Conservation (phyloP, 2,113 vertebrate genomes). For the Chaetodon auriga region DNA sequence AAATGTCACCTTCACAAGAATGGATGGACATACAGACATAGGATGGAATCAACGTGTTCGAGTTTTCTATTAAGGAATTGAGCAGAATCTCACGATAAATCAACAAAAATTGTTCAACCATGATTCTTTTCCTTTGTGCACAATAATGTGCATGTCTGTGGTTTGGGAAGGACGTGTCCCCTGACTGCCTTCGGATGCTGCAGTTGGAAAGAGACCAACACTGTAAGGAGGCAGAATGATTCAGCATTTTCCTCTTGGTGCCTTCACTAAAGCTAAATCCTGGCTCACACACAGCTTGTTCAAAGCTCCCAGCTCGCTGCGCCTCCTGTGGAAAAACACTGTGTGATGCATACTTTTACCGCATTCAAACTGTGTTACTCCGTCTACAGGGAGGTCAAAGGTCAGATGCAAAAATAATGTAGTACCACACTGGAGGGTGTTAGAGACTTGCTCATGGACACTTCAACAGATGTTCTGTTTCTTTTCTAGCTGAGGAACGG, state of each 20-base stretch:
- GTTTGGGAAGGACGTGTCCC: conserved; percentile 50
- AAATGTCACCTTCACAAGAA: no score
- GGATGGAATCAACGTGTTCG: neutral
- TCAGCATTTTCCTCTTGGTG: conserved; percentile 67
- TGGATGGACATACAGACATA: no score
- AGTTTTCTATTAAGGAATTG: neutral
- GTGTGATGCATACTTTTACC: conserved; percentile 44
- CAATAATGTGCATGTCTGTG: neutral
- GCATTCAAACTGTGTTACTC: conserved; percentile 17
- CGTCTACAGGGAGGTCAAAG: conserved; percentile 19
- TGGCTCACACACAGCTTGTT: conserved; percentile 31
- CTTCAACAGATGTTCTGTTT: neutral
- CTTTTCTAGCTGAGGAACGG: neutral
- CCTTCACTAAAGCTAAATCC: conserved; percentile 45
- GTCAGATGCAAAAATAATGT: conserved; percentile 18
- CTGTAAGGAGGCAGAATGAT: conserved; percentile 65
- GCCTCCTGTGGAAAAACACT: conserved; percentile 42
- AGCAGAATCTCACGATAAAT: neutral
- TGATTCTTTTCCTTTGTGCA: neutral
- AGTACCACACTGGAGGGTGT: neutral
- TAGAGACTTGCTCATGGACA: neutral
- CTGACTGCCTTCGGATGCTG: conserved; percentile 47
- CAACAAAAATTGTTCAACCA: neutral
- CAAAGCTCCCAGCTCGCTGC: conserved; percentile 39
- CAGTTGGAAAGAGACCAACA: conserved; percentile 53